Conservation (phyloP, 2,888 invertebrate species). For the Drosophila pseudotakahashii region DNA sequence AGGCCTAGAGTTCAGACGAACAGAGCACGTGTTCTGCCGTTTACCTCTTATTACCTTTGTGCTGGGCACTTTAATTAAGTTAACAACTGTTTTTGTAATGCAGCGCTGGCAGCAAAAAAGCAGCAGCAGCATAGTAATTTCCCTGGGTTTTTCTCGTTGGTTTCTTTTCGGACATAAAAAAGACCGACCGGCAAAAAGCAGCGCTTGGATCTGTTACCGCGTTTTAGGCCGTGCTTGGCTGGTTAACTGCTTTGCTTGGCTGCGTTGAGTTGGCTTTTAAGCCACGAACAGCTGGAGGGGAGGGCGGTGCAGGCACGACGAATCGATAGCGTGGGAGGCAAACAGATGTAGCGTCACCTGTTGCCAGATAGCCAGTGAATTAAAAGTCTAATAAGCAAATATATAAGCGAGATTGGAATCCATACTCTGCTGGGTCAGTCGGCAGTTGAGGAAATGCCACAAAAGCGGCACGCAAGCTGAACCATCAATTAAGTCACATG, state of each 20-base stretch:
- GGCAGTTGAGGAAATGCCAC: slow-evolving; percentile 59
- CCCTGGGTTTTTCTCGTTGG: slow-evolving; percentile 28
- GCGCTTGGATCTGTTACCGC: slow-evolving; percentile 15
- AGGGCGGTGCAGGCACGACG: slow-evolving; percentile 6
- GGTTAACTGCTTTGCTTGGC: slow-evolving; percentile 30
- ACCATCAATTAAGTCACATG: slow-evolving; percentile 53
- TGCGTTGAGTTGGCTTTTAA: slow-evolving; percentile 7
- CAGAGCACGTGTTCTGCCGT: slow-evolving; percentile 27
- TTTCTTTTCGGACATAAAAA: slow-evolving; percentile 55
- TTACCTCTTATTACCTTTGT: slow-evolving; percentile 49
- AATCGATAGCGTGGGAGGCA: slow-evolving; percentile 49
- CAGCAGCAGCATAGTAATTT: slow-evolving; percentile 50
- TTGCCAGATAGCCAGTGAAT: slow-evolving; percentile 26
- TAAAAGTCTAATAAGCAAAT: slow-evolving; percentile 44
- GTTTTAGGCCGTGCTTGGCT: slow-evolving; percentile 29
- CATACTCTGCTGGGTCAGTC: slow-evolving; percentile 12
- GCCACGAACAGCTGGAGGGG: slow-evolving; percentile 2
- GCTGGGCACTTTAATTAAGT: slow-evolving; percentile 69
- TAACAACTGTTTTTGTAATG: slow-evolving; percentile 62
- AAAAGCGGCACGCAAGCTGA: slow-evolving; percentile 37
- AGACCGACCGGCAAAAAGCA: slow-evolving; percentile 52
- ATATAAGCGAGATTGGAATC: slow-evolving; percentile 1
- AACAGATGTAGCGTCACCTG: slow-evolving; percentile 48
- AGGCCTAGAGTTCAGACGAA: background rate
- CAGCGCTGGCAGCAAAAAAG: slow-evolving; percentile 36